These are phyloP conservation scores for Lysiphlebus fabarum DNA, from an alignment of 1,140 invertebrate genomes.

Conservation along the genomic window DNA sequence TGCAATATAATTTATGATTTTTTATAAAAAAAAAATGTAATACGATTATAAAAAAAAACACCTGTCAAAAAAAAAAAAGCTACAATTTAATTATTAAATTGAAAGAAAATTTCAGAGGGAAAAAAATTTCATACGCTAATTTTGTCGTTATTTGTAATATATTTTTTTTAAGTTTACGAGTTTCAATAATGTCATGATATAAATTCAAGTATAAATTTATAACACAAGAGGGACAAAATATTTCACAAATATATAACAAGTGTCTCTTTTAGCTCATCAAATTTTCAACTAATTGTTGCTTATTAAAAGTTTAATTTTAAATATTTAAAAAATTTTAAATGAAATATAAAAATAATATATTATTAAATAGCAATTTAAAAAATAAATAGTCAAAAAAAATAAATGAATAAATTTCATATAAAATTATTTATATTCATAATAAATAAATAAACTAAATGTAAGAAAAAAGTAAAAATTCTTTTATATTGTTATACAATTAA, in stretches of 20 bases:
- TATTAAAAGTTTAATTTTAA: conserved; percentile 49
- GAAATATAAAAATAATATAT: no score
- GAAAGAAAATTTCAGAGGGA: conserved; percentile 4
- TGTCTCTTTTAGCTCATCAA: conserved; percentile 7
- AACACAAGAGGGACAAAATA: conserved; percentile 8
- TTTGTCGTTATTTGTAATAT: conserved; percentile 32
- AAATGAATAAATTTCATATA: no score
- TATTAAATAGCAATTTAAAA: no score
- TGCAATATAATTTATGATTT: no score
- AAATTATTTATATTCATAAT: no score
- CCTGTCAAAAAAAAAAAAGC: neutral
- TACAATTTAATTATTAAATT: conserved; percentile 5
- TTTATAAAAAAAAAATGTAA: no score
- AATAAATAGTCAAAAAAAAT: no score
- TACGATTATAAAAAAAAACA: no score
- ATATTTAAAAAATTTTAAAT: no score
- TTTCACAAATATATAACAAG: conserved; percentile 7
- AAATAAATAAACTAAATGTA: no score
- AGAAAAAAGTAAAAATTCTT: no score
- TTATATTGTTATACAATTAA: no score
- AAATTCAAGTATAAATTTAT: conserved; percentile 7
- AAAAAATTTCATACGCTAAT: conserved; percentile 23
- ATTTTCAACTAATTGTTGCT: conserved; percentile 46
- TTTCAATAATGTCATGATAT: conserved; percentile 29
- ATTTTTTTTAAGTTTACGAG: conserved; percentile 41